Percentiles rank a stretch among this genome's conserved stretches.
phyloP scores from a whole-genome alignment of 2,113 vertebrate genomes.

The Pedionomus torquatus region DNA sequence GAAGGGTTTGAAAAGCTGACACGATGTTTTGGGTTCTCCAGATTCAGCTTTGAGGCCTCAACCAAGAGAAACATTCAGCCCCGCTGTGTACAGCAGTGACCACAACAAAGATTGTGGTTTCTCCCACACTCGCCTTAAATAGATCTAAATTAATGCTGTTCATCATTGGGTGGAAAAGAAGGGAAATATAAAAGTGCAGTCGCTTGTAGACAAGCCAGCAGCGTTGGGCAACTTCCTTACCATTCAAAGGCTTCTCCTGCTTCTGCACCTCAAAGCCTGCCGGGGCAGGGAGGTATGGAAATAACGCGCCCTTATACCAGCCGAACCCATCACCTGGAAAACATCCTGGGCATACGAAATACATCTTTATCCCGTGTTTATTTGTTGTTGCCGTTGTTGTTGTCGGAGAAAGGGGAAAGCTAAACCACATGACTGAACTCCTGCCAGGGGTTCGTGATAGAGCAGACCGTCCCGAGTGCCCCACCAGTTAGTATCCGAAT shows the following conservation, averaged over 20 bases:
- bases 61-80: conserved; percentile 79
- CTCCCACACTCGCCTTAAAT: conserved; percentile 88
- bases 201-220: conserved; percentile 74
- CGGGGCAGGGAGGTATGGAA: not conserved
- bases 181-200: conserved; percentile 80
- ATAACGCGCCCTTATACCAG: not conserved
- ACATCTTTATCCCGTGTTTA: conserved; percentile 26
- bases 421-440: conserved; percentile 67
- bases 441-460: conserved; percentile 61
- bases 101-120: conserved; percentile 96
- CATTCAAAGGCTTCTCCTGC: not conserved
- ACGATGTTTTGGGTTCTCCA: conserved; percentile 67
- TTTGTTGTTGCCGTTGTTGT: conserved; percentile 59
- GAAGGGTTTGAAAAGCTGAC: conserved; percentile 67
- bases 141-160: conserved; percentile 91
- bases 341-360: conserved; percentile 38
- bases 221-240: conserved; percentile 74
- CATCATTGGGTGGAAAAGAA: conserved; percentile 83
- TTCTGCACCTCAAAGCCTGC: not conserved
- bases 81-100: conserved; percentile 89
- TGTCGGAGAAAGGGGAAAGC: conserved; percentile 63
- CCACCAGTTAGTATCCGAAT: conserved; percentile 60
- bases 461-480: conserved; percentile 56
- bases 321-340: conserved; percentile 61
- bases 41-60: conserved; percentile 76